A percentile compares a stretch with the other conserved stretches of the same genome.
Conservation (phyloP, 2,888 invertebrate genomes). For the Apotomis betuletana region DNA sequence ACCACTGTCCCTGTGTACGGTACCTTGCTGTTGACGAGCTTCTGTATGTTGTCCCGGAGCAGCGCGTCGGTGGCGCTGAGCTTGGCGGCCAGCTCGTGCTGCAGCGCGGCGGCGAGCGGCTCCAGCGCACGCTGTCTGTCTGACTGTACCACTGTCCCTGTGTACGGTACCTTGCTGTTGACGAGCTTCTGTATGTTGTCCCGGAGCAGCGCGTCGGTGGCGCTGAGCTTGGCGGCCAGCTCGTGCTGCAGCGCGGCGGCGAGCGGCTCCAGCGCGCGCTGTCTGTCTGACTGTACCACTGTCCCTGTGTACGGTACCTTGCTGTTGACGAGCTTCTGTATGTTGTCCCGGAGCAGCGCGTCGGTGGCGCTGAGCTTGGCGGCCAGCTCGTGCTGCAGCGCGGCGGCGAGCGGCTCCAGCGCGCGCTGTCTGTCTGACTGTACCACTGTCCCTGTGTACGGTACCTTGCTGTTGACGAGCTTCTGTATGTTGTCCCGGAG, state of each 20-base stretch:
- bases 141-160: too few species aligned
- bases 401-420: constrained; percentile 88
- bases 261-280: constrained; percentile 86
- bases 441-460: too few species aligned
- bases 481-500: constrained; percentile 92
- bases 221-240: constrained; percentile 87
- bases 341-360: constrained; percentile 89
- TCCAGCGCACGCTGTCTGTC: constrained; percentile 83
- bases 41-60: constrained; percentile 90
- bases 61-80: constrained; percentile 88
- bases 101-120: constrained; percentile 88
- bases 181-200: constrained; percentile 92
- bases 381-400: constrained; percentile 89
- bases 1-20: too few species aligned
- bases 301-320: constrained; percentile 80
- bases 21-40: constrained; percentile 91
- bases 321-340: constrained; percentile 90
- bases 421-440: too few species aligned
- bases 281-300: too few species aligned
- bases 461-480: constrained; percentile 90
- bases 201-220: constrained; percentile 89
- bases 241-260: constrained; percentile 89
- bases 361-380: constrained; percentile 89
- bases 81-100: constrained; percentile 88
- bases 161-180: constrained; percentile 86